Percentiles rank a stretch among this genome's conserved stretches.
Conservation (phyloP, 2,113 vertebrate species). For the Corapipo altera region DNA sequence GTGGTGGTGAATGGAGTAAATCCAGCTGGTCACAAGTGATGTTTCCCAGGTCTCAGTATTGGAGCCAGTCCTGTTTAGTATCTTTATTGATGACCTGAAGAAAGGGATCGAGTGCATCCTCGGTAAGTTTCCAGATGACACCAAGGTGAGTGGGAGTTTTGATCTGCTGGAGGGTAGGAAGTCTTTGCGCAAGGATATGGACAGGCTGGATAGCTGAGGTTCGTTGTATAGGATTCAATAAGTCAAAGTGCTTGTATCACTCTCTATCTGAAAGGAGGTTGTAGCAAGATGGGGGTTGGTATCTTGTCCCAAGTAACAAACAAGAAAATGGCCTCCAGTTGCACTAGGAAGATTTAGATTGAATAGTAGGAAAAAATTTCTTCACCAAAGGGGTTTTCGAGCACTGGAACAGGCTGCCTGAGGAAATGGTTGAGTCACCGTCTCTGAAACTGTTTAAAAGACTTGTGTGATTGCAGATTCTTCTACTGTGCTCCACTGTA, state of each 20-base stretch:
- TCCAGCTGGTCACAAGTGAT: not conserved
- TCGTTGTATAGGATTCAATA: not conserved
- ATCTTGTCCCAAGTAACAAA: not conserved
- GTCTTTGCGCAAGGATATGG: not conserved
- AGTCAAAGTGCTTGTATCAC: not conserved
- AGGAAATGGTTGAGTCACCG: not conserved
- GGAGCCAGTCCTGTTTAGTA: not conserved
- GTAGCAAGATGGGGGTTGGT: no score
- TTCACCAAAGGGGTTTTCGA: not conserved
- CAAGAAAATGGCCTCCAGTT: not conserved
- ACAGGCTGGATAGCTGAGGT: not conserved
- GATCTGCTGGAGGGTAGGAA: not conserved
- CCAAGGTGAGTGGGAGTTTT: not conserved
- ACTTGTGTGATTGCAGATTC: not conserved
- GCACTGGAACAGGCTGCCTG: not conserved
- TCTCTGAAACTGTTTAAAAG: not conserved
- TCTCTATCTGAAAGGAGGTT: not conserved
- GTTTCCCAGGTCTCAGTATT: not conserved
- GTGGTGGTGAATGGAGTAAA: not conserved
- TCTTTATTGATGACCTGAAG: not conserved
- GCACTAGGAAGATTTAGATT: not conserved
- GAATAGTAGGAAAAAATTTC: not conserved
- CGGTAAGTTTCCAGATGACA: not conserved
- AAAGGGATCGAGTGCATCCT: not conserved
- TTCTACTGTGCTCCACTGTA: not conserved